Evolutionary conservation across 2,113 vertebrate genomes (phyloP).

Genomic region (Oxygymnocypris stewartii): DNA sequence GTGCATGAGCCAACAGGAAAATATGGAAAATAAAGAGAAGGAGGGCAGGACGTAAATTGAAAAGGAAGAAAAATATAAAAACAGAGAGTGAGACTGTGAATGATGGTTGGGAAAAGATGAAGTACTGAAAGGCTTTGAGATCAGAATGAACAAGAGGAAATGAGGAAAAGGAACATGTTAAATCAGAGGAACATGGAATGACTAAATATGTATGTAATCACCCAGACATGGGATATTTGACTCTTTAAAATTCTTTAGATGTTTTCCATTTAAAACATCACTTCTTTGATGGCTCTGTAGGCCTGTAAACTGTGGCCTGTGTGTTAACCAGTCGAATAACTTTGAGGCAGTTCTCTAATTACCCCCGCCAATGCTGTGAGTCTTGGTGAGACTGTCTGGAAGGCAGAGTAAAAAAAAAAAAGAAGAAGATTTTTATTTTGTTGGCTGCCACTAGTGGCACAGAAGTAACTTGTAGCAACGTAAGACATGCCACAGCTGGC

Average conservation of each 20-base stretch:
- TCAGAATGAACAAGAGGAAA: not conserved
- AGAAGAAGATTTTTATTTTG: not conserved
- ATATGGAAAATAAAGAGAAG: slow-evolving; percentile 27
- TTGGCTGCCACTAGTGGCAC: not conserved
- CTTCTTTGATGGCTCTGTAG: not conserved
- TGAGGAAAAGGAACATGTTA: slow-evolving; percentile 44
- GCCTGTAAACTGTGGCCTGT: not conserved
- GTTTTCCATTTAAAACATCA: not conserved
- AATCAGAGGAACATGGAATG: slow-evolving; percentile 30
- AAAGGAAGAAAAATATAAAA: slow-evolving; percentile 29
- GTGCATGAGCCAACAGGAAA: slow-evolving; percentile 28
- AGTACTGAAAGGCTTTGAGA: not conserved
- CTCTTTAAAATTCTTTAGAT: slow-evolving; percentile 6
- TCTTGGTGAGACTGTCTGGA: not conserved
- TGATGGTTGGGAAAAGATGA: not conserved
- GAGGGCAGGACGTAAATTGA: slow-evolving; percentile 45
- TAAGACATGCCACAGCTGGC: not conserved
- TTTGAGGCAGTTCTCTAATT: not conserved
- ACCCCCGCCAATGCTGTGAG: too few relatives aligned
- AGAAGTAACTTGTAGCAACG: not conserved
- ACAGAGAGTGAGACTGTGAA: not conserved
- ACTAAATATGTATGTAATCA: slow-evolving; percentile 42
- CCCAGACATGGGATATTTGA: slow-evolving; percentile 38
- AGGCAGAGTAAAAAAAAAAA: not conserved
- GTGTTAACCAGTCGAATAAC: not conserved